phyloP scores from a whole-genome alignment of 1,140 invertebrate genomes.

The Drosophila ambigua region DNA sequence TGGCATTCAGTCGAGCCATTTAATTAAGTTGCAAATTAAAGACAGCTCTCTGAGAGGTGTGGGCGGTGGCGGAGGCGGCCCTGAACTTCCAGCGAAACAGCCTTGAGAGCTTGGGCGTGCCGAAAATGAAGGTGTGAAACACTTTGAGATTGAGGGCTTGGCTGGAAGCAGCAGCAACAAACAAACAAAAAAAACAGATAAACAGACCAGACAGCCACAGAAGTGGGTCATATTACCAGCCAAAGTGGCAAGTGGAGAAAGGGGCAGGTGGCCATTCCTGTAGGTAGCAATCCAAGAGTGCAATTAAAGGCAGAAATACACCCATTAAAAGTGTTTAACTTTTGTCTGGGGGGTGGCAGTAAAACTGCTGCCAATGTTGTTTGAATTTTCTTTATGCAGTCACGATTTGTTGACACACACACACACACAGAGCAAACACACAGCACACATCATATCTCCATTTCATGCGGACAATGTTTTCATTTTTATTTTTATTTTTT shows the following conservation, averaged over 20 bases:
- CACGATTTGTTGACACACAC: conserved; percentile 65
- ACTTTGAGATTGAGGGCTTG: conserved; percentile 36
- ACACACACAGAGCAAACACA: no score
- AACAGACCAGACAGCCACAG: conserved; percentile 10
- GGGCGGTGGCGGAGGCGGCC: conserved; percentile 6
- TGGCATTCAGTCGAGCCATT: conserved; percentile 9
- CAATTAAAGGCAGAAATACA: conserved; percentile 35
- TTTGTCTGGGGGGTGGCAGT: background rate
- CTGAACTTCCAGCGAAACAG: conserved; percentile 44
- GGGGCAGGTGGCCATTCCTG: conserved; percentile 7
- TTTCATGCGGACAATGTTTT: conserved; percentile 19
- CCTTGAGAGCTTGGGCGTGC: conserved; percentile 17
- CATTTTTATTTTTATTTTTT: conserved; percentile 30
- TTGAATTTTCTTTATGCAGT: conserved; percentile 53
- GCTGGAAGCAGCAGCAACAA: conserved; percentile 12
- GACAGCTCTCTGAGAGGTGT: background rate
- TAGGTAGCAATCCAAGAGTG: conserved; percentile 15
- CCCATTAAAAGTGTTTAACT: conserved; percentile 35
- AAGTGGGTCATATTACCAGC: conserved; percentile 70
- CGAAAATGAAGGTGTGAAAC: conserved; percentile 50
- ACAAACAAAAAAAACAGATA: conserved; percentile 9
- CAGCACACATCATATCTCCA: conserved; percentile 13
- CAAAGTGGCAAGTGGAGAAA: conserved; percentile 10
- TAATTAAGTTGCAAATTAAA: conserved; percentile 31
- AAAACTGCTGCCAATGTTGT: conserved; percentile 16